Conservation (phyloP, 2,797 vertebrate species). For the Dipus sagitta region DNA sequence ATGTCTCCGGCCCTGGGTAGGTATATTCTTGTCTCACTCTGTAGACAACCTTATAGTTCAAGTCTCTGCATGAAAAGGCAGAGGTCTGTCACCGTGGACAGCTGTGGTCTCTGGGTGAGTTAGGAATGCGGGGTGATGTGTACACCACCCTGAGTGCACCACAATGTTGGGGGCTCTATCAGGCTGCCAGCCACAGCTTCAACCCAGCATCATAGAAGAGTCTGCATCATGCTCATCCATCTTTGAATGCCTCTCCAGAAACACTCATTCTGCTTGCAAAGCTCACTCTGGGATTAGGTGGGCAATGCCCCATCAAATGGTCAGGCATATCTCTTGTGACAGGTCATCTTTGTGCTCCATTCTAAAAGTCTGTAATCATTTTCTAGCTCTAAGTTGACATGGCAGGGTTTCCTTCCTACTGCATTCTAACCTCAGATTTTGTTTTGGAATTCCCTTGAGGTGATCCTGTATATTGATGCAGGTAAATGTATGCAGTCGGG, state of each 20-base stretch:
- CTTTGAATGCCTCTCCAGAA: background rate
- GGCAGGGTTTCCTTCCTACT: constrained; percentile 61
- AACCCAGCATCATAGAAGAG: background rate
- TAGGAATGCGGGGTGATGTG: background rate
- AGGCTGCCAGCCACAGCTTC: background rate
- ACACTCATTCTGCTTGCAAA: background rate
- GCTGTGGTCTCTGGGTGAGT: background rate
- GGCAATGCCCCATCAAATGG: background rate
- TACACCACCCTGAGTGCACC: background rate
- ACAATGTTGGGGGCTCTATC: background rate
- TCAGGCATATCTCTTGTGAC: constrained; percentile 1
- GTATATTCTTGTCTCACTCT: background rate
- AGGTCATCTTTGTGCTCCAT: background rate
- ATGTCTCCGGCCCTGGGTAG: too few relatives aligned
- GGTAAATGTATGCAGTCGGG: constrained; percentile 16
- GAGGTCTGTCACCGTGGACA: background rate
- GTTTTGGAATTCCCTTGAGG: constrained; percentile 44
- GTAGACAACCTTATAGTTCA: background rate
- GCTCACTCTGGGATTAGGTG: background rate
- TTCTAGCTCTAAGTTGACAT: constrained; percentile 48
- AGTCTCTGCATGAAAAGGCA: background rate
- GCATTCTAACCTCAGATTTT: constrained; percentile 46
- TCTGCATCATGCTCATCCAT: background rate
- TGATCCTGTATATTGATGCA: constrained; percentile 22
- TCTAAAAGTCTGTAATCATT: background rate